Conservation (phyloP, 2,888 invertebrate genomes). For the Idaea aversata region DNA sequence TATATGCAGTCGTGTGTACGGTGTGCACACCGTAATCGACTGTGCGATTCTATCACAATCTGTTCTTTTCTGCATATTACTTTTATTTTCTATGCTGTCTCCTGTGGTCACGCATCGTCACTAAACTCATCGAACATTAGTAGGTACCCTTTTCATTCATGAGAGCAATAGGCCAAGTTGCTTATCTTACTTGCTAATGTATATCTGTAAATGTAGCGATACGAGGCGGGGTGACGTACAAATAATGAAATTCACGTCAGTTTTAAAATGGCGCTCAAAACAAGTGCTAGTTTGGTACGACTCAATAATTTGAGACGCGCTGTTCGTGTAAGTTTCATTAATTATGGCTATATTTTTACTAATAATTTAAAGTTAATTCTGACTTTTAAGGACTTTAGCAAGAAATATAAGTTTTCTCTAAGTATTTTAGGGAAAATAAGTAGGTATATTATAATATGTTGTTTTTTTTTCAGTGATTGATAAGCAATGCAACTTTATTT, state of each 20-base stretch:
- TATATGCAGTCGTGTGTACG: too few relatives aligned
- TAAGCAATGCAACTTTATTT: not conserved
- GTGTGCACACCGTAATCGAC: too few relatives aligned
- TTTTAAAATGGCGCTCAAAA: constrained; percentile 64
- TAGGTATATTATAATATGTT: not conserved
- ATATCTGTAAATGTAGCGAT: constrained; percentile 34
- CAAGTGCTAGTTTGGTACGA: constrained; percentile 55
- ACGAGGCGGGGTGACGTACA: constrained; percentile 17
- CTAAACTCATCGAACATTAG: not conserved
- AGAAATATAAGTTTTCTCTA: too few relatives aligned
- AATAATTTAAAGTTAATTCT: not conserved
- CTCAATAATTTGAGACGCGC: constrained; percentile 44
- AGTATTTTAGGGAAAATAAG: too few relatives aligned
- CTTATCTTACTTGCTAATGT: constrained; percentile 66
- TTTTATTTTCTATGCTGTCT: too few relatives aligned
- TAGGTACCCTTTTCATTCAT: not conserved
- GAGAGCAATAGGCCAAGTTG: constrained; percentile 15
- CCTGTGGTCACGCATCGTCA: too few relatives aligned
- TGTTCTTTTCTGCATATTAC: too few relatives aligned
- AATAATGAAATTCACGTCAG: constrained; percentile 36
- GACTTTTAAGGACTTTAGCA: too few relatives aligned
- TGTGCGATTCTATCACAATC: too few relatives aligned
- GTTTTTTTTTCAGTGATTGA: not conserved
- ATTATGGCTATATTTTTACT: not conserved
- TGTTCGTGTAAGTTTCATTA: constrained; percentile 49